Conservation (phyloP, 2,888 invertebrate species). For the Monochamus alternatus region DNA sequence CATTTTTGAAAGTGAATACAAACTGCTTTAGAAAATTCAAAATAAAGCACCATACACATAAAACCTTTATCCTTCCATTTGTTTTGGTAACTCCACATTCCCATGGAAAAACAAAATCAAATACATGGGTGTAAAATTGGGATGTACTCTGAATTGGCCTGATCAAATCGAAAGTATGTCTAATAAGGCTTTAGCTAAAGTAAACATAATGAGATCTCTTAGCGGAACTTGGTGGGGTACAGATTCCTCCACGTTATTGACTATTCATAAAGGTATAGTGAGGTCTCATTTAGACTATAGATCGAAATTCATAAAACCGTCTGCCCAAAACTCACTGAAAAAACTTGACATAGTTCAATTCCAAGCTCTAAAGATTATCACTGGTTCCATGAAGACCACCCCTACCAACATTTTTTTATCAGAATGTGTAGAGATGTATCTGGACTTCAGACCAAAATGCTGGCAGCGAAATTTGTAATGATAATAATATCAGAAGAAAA, state of each 20-base stretch:
- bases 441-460: conserved; percentile 18
- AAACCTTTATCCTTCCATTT: no score
- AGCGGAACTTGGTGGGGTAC: conserved; percentile 34
- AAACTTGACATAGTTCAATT: conserved; percentile 31
- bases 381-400: conserved; percentile 35
- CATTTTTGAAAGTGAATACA: no score
- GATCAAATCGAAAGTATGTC: no score
- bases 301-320: neutral
- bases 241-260: conserved; percentile 30
- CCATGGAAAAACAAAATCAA: no score
- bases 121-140: no score
- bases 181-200: conserved; percentile 27
- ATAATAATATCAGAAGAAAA: conserved; percentile 15
- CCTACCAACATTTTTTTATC: conserved; percentile 23
- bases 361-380: conserved; percentile 13
- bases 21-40: no score
- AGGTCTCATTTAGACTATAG: conserved; percentile 37
- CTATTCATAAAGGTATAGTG: conserved; percentile 35
- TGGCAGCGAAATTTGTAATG: conserved; percentile 24
- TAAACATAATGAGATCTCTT: conserved; percentile 35
- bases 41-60: no score
- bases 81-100: no score
- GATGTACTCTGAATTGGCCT: no score
- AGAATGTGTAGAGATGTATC: conserved; percentile 26
- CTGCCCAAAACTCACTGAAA: neutral